Evolutionary conservation across 1,140 invertebrate genomes (phyloP).

Genomic region (Leptinotarsa defecta): DNA sequence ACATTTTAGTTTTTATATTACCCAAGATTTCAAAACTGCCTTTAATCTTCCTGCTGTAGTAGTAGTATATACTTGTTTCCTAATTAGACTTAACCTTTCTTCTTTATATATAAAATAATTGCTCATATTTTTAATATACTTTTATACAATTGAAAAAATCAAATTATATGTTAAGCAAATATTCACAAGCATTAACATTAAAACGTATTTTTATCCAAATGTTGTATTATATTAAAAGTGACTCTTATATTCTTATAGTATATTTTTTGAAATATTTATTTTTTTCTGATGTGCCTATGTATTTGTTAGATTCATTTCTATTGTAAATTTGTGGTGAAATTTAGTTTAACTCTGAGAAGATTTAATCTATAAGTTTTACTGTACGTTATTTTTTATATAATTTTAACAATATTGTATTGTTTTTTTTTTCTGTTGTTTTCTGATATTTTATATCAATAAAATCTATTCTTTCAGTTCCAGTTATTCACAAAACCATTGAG

Average conservation of each 20-base stretch:
- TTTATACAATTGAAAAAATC: too few species aligned
- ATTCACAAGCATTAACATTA: too few species aligned
- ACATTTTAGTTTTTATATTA: too few species aligned
- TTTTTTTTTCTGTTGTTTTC: slow-evolving; percentile 23
- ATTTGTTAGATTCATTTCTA: slow-evolving; percentile 25
- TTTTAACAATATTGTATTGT: slow-evolving; percentile 23
- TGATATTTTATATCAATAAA: slow-evolving; percentile 26
- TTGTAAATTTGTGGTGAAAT: slow-evolving; percentile 19
- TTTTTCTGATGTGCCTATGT: slow-evolving; percentile 24
- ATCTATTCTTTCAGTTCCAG: not conserved
- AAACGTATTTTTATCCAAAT: too few species aligned
- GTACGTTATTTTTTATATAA: slow-evolving; percentile 19
- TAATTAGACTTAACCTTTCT: too few species aligned
- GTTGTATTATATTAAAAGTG: not conserved
- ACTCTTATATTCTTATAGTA: not conserved
- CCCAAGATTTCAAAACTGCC: too few species aligned
- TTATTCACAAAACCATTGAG: too few species aligned
- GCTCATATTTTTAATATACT: too few species aligned
- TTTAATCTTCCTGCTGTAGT: too few species aligned
- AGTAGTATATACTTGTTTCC: too few species aligned
- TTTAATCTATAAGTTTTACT: slow-evolving; percentile 6
- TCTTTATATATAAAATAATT: too few species aligned
- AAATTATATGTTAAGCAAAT: too few species aligned
- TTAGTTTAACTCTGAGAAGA: not conserved
- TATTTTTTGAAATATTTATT: slow-evolving; percentile 26